Evolutionary conservation across 2,888 invertebrate species (phyloP).

Genomic region (Cheilosia impressa): DNA sequence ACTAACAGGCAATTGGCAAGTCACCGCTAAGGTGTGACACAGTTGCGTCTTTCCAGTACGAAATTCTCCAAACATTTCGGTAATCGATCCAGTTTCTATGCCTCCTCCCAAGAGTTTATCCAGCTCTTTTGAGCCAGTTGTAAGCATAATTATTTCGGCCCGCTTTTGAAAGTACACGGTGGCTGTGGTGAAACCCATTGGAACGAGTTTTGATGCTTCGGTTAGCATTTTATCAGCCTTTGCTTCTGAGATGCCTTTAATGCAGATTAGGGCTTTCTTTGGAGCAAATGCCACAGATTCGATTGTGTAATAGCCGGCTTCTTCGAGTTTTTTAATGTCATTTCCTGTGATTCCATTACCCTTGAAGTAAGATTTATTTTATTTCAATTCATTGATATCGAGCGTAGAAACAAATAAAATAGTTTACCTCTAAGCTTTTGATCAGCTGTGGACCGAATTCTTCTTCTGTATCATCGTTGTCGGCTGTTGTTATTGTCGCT

Average conservation of each 20-base stretch:
- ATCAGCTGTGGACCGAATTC: constrained; percentile 90
- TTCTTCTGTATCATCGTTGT: constrained; percentile 84
- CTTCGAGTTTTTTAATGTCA: constrained; percentile 96
- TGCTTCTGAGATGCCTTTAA: constrained; percentile 98
- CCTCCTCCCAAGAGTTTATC: constrained; percentile 97
- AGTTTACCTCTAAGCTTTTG: constrained; percentile 88
- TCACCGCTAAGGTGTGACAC: constrained; percentile 98
- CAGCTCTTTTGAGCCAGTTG: constrained; percentile 97
- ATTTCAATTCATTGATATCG: not conserved
- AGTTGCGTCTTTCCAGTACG: constrained; percentile 98
- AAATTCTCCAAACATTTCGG: constrained; percentile 99
- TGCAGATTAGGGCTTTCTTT: constrained; percentile 93
- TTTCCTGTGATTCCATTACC: constrained; percentile 94
- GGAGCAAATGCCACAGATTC: constrained; percentile 98
- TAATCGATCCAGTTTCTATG: constrained; percentile 98
- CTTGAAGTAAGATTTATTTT: constrained; percentile 84
- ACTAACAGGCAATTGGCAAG: constrained; percentile 98
- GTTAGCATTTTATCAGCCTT: constrained; percentile 97
- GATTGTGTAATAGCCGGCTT: constrained; percentile 97
- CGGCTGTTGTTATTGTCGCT: constrained; percentile 85
- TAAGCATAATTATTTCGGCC: constrained; percentile 96
- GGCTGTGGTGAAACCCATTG: constrained; percentile 99
- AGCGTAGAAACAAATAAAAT: no score
- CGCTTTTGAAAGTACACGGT: constrained; percentile 97
- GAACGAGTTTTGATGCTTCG: constrained; percentile 96